A percentile compares a stretch with the other conserved stretches of the same genome.
These are phyloP conservation scores for Macaca fascicularis DNA, from an alignment of 2,113 vertebrate species.

Conservation along the genomic window DNA sequence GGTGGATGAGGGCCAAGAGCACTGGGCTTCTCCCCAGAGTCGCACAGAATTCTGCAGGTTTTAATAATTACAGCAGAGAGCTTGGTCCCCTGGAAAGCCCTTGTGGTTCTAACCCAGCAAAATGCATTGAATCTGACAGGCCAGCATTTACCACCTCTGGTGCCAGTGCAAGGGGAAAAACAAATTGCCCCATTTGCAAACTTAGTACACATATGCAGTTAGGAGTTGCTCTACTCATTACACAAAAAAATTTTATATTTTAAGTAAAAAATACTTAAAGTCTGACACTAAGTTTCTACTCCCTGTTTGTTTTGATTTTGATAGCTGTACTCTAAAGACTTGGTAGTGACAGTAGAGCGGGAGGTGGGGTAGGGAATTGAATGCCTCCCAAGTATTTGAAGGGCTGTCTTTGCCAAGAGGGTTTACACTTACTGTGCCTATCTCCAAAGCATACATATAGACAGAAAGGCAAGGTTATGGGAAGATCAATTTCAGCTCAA, in stretches of 20 bases:
- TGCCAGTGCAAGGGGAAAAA: conserved; percentile 19
- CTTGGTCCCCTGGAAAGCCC: conserved; percentile 39
- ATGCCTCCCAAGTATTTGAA: not conserved
- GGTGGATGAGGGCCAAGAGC: not conserved
- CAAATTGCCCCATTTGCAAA: conserved; percentile 24
- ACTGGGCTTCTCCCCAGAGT: conserved; percentile 41
- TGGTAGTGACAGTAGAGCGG: not conserved
- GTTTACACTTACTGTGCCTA: not conserved
- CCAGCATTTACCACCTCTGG: conserved; percentile 47
- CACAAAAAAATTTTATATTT: not conserved
- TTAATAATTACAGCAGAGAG: conserved; percentile 56
- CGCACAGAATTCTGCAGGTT: conserved; percentile 31
- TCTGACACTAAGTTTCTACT: not conserved
- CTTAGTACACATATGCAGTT: not conserved
- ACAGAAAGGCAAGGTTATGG: not conserved
- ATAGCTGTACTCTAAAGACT: not conserved
- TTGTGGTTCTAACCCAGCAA: conserved; percentile 50
- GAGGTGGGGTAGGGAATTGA: not conserved
- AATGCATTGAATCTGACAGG: conserved; percentile 55
- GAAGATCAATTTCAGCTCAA: conserved; percentile 53
- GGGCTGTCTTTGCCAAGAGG: not conserved
- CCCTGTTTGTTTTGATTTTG: not conserved
- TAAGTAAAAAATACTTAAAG: not conserved
- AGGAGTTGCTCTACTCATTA: not conserved
- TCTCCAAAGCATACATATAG: not conserved